Evolutionary conservation across 2,113 vertebrate genomes (phyloP).

Genomic region (Salvator merianae): DNA sequence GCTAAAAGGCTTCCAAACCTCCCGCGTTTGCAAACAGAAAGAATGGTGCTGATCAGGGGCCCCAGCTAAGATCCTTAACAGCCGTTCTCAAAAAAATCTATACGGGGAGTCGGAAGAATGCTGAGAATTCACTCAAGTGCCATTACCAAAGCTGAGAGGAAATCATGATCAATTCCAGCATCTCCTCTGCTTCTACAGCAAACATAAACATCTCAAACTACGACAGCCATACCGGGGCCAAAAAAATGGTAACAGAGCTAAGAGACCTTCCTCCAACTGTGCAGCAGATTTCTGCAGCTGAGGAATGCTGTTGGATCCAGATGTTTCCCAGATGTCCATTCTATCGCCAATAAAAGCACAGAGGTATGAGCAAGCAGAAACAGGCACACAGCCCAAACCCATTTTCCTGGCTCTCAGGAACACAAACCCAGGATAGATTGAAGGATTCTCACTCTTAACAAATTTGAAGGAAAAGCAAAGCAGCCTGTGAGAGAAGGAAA

Average conservation of each 20-base stretch:
- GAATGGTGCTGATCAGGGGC: not conserved
- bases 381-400: not conserved
- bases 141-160: not conserved
- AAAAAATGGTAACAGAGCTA: not conserved
- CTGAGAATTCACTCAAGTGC: not conserved
- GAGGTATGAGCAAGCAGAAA: not conserved
- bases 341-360: not conserved
- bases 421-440: not conserved
- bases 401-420: not conserved
- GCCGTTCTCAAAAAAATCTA: not conserved
- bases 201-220: not conserved
- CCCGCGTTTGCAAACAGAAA: not conserved
- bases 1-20: not conserved
- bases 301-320: not conserved
- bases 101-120: too few species aligned
- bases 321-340: constrained; percentile 21
- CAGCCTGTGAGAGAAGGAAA: not conserved
- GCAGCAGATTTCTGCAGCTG: not conserved
- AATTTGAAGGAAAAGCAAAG: not conserved
- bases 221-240: not conserved
- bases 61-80: not conserved
- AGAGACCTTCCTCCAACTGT: not conserved
- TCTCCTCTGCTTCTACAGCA: not conserved
- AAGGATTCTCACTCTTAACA: not conserved
- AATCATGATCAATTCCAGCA: not conserved